These are phyloP conservation scores for Lymantria monacha DNA, from an alignment of 2,888 invertebrate species.

Conservation along the genomic window DNA sequence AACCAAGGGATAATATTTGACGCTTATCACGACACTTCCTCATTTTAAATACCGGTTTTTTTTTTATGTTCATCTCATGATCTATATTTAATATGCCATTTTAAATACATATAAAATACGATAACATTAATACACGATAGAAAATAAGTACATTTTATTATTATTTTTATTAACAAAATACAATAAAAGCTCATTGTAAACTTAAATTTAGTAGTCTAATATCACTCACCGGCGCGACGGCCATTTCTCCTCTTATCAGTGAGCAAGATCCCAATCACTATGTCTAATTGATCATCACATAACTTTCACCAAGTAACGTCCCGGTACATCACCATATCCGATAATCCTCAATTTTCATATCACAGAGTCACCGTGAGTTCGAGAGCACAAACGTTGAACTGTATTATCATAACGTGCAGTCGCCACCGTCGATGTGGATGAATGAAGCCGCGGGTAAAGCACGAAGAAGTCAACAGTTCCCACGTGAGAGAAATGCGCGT, in stretches of 20 bases:
- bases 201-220: slow-evolving; percentile 9
- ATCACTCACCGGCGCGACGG: slow-evolving; percentile 61
- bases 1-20: not conserved
- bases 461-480: slow-evolving; percentile 68
- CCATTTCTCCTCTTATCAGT: slow-evolving; percentile 65
- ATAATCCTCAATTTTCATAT: slow-evolving; percentile 57
- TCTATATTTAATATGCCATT: not conserved
- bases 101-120: not conserved
- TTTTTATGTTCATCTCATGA: no score
- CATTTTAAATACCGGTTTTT: not conserved
- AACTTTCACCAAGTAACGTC: slow-evolving; percentile 58
- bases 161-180: not conserved
- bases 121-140: not conserved
- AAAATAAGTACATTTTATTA: not conserved
- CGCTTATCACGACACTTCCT: not conserved
- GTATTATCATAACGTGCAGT: slow-evolving; percentile 53
- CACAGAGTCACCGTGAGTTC: slow-evolving; percentile 37
- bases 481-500: slow-evolving; percentile 78
- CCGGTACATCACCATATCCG: slow-evolving; percentile 50
- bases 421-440: slow-evolving; percentile 48
- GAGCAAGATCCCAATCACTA: slow-evolving; percentile 57
- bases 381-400: slow-evolving; percentile 46
- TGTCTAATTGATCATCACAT: slow-evolving; percentile 71
- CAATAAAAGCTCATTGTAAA: not conserved
- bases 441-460: slow-evolving; percentile 61